These are phyloP conservation scores for Eolophus roseicapilla DNA, from an alignment of 2,113 vertebrate species.

Conservation along the genomic window DNA sequence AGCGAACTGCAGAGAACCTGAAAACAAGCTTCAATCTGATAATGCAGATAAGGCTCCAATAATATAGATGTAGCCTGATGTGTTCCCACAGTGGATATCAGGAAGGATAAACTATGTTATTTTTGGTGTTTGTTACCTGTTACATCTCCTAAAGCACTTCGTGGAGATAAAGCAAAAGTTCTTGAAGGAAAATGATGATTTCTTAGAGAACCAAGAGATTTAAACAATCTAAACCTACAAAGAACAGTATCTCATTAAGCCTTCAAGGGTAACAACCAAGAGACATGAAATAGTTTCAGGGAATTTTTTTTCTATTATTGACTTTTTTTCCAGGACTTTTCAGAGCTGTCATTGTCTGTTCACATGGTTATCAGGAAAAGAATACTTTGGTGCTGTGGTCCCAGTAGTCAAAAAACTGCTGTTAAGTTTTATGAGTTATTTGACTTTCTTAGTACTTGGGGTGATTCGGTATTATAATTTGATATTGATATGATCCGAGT, in stretches of 20 bases:
- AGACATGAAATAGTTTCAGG: background rate
- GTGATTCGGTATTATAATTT: background rate
- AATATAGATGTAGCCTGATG: background rate
- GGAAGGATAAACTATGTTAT: background rate
- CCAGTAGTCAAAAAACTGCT: background rate
- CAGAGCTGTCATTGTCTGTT: background rate
- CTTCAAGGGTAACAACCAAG: background rate
- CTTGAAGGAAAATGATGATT: background rate
- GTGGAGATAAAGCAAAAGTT: background rate
- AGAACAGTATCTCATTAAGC: background rate
- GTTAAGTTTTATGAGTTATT: background rate
- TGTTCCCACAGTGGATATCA: fast-evolving
- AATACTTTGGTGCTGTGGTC: background rate
- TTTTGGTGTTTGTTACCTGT: background rate
- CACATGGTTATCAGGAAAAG: background rate
- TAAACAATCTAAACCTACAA: background rate
- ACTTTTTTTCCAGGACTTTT: background rate
- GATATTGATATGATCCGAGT: background rate
- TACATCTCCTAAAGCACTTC: background rate
- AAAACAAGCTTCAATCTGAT: background rate
- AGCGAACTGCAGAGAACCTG: background rate
- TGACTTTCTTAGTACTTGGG: background rate
- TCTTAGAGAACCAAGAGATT: background rate
- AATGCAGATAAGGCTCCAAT: background rate
- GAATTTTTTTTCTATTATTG: background rate